phyloP scores from a whole-genome alignment of 2,797 vertebrate species.

The Leptodactylus fallax region DNA sequence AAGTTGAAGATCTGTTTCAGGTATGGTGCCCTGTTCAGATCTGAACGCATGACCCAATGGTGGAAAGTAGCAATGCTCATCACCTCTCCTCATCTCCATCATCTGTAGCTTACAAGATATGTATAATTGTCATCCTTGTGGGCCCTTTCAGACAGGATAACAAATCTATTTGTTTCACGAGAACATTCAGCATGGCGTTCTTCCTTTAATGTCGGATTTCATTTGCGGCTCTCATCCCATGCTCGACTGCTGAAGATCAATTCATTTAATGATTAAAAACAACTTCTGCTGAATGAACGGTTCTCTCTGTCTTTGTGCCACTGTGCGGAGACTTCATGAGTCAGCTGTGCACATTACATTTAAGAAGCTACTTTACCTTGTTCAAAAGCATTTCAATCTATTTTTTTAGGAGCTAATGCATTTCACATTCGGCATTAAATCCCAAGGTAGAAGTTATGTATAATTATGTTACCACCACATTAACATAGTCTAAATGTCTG shows the following conservation, averaged over 20 bases:
- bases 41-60: no score
- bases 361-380: constrained; percentile 24
- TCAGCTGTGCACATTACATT: constrained; percentile 28
- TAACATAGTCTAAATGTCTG: constrained; percentile 2
- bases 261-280: constrained; percentile 3
- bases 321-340: not conserved
- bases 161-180: not conserved
- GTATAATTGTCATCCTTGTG: not conserved
- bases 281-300: not conserved
- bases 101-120: not conserved
- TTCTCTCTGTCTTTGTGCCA: not conserved
- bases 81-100: not conserved
- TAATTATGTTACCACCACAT: constrained; percentile 23
- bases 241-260: constrained; percentile 2
- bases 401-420: constrained; percentile 11
- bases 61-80: not conserved
- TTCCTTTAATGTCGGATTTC: not conserved
- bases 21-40: no score
- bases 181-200: not conserved
- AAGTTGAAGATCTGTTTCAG: no score
- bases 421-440: not conserved
- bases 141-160: not conserved
- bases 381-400: constrained; percentile 17
- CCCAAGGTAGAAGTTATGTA: not conserved
- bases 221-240: constrained; percentile 13